These are phyloP conservation scores for Fulica atra DNA, from an alignment of 2,113 vertebrate species.

Conservation along the genomic window DNA sequence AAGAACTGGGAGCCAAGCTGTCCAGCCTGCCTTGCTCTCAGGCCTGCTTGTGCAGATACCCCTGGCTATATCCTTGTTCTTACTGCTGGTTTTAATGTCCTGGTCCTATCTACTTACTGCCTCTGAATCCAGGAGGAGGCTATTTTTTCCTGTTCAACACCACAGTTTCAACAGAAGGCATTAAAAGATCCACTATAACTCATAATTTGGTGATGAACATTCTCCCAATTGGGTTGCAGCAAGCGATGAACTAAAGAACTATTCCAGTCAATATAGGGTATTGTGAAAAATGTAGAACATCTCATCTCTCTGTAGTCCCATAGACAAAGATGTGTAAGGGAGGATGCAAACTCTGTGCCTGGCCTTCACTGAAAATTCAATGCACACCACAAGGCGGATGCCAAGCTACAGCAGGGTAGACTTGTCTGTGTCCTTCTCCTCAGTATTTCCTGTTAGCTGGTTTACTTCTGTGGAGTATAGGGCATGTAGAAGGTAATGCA, in stretches of 20 bases:
- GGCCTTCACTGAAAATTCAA: background rate
- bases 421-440: fast-evolving
- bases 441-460: fast-evolving
- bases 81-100: background rate
- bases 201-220: background rate
- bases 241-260: background rate
- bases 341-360: background rate
- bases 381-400: background rate
- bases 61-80: background rate
- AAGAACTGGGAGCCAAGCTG: background rate
- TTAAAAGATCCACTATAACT: background rate
- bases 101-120: background rate
- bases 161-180: background rate
- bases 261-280: background rate
- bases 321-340: background rate
- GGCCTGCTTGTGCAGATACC: background rate
- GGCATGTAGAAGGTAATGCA: background rate
- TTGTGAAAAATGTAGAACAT: background rate
- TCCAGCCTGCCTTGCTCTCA: background rate
- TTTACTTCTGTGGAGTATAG: background rate
- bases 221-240: background rate
- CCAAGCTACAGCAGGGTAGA: background rate
- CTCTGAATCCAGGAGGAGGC: background rate
- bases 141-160: background rate
- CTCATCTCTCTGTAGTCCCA: background rate